Evolutionary conservation across 37 sponge, comb jelly and placozoan species (phyloP).

Genomic region (Eunapius fragilis): DNA sequence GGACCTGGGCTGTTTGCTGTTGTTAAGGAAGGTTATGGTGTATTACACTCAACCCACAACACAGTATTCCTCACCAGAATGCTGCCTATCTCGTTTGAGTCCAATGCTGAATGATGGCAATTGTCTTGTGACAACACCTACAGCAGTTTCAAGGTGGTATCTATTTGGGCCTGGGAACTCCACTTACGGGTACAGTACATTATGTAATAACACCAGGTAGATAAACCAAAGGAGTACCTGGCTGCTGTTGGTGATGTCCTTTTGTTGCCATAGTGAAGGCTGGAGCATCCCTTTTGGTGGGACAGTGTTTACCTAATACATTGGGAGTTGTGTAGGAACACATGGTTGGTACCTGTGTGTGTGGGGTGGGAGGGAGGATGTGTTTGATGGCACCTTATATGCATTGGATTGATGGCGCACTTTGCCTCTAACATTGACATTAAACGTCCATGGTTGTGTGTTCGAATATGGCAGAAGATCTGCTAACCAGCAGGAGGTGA

Average conservation of each 20-base stretch:
- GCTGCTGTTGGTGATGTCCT: not conserved
- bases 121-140: not conserved
- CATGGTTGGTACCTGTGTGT: conserved; percentile 36
- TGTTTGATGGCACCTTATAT: not conserved
- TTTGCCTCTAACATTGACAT: conserved; percentile 5
- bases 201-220: too few species aligned
- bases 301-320: conserved; percentile 35
- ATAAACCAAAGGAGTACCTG: not conserved
- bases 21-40: not conserved
- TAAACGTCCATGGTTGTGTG: conserved; percentile 27
- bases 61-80: conserved; percentile 4
- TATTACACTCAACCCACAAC: not conserved
- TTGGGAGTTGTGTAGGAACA: conserved; percentile 31
- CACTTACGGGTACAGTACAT: too few species aligned
- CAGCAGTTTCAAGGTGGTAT: conserved; percentile 23
- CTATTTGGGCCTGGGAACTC: conserved; percentile 41
- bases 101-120: conserved; percentile 54
- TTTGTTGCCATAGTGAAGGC: conserved; percentile 43
- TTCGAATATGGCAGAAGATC: conserved; percentile 33
- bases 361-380: not conserved
- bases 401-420: not conserved
- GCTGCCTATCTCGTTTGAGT: not conserved
- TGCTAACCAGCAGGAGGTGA: not conserved
- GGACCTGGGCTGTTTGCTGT: conserved; percentile 62
- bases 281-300: conserved; percentile 33